A percentile compares a stretch with the other conserved stretches of the same genome.
Evolutionary conservation across 1,140 invertebrate species (phyloP).

Genomic region (Achroia grisella): DNA sequence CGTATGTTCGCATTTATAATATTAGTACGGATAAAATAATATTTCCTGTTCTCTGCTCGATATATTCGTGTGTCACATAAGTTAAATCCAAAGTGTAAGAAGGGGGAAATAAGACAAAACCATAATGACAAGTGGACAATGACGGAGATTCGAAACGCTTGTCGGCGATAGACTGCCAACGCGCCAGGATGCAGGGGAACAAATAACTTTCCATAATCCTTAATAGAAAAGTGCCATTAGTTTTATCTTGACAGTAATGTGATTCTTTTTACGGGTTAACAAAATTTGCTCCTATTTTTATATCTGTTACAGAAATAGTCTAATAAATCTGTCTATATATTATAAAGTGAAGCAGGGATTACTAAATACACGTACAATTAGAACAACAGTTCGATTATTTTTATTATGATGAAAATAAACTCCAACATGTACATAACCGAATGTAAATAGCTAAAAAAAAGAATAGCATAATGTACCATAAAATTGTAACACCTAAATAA

Average conservation of each 20-base stretch:
- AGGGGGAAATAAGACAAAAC: conserved; percentile 61
- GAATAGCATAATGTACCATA: too few species aligned
- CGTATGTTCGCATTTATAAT: too few species aligned
- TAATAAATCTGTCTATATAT: too few species aligned
- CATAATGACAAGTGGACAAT: conserved; percentile 72
- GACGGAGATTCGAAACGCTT: conserved; percentile 63
- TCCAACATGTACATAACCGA: too few species aligned
- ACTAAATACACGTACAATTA: too few species aligned
- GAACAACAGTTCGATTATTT: too few species aligned
- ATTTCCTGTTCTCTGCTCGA: conserved; percentile 1
- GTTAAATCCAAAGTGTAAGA: conserved; percentile 45
- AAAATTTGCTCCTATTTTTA: not conserved
- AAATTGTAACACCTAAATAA: too few species aligned
- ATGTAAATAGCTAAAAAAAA: too few species aligned
- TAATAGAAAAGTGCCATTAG: conserved; percentile 17
- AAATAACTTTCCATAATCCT: conserved; percentile 20
- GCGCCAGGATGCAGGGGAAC: conserved; percentile 34
- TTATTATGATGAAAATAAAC: too few species aligned
- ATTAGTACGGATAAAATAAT: not conserved
- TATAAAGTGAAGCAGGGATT: too few species aligned
- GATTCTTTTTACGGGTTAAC: not conserved
- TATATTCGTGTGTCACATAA: conserved; percentile 17
- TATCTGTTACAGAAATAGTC: too few species aligned
- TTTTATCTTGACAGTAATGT: not conserved
- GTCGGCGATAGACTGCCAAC: conserved; percentile 29